Evolutionary conservation across 2,888 invertebrate genomes (phyloP).

Genomic region (Synanthedon andrenaeformis): DNA sequence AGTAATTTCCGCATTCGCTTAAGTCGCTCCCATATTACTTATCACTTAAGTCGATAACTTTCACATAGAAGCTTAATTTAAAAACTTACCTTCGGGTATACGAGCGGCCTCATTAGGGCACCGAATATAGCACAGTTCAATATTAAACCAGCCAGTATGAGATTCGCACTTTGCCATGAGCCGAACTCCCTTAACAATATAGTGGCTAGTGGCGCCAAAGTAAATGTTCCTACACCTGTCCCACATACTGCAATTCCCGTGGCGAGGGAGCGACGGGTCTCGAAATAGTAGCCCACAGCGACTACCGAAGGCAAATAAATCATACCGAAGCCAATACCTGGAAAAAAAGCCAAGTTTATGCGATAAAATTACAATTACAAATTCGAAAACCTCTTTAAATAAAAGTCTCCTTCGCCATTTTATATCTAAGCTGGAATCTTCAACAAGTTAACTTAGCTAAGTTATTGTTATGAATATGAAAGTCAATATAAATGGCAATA

Average conservation of each 20-base stretch:
- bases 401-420: too few relatives aligned
- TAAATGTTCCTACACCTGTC: slow-evolving; percentile 93
- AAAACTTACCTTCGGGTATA: slow-evolving; percentile 74
- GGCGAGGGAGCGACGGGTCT: slow-evolving; percentile 92
- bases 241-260: slow-evolving; percentile 97
- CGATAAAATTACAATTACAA: too few relatives aligned
- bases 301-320: slow-evolving; percentile 97
- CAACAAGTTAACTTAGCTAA: too few relatives aligned
- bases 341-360: slow-evolving; percentile 15
- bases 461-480: too few relatives aligned
- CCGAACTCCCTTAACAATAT: slow-evolving; percentile 81
- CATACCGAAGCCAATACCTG: slow-evolving; percentile 92
- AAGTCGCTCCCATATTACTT: too few relatives aligned
- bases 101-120: slow-evolving; percentile 82
- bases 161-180: slow-evolving; percentile 90
- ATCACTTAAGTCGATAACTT: too few relatives aligned
- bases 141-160: slow-evolving; percentile 92
- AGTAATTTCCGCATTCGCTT: too few relatives aligned
- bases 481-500: too few relatives aligned
- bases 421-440: too few relatives aligned
- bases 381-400: too few relatives aligned
- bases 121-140: slow-evolving; percentile 93
- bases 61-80: too few relatives aligned
- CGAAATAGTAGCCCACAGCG: slow-evolving; percentile 97
- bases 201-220: slow-evolving; percentile 92